Conservation (phyloP, 37 sponge, comb jelly and placozoan species). For the Ephydatia muelleri region DNA sequence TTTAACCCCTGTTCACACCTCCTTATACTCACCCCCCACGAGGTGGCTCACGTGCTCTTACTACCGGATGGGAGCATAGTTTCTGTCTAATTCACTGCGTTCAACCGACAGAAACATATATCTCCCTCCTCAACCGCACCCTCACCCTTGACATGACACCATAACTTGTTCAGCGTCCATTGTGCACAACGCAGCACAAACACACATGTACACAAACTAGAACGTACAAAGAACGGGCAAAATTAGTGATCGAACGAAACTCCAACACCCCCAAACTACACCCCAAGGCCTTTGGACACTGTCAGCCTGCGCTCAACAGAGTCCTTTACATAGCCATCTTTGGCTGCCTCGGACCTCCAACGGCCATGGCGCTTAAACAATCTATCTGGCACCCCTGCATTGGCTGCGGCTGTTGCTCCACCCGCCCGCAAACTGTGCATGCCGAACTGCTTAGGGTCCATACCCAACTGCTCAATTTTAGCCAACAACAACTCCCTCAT, state of each 20-base stretch:
- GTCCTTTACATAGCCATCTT: slow-evolving; percentile 1
- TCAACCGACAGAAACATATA: slow-evolving; percentile 1
- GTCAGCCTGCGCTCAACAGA: slow-evolving; percentile 1
- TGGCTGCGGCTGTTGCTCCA: too few relatives aligned
- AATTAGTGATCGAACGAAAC: not conserved
- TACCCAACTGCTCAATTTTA: too few relatives aligned
- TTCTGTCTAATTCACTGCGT: slow-evolving; percentile 1
- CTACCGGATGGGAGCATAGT: slow-evolving; percentile 1
- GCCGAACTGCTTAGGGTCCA: too few relatives aligned
- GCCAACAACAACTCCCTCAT: too few relatives aligned
- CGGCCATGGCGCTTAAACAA: too few relatives aligned
- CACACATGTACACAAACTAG: slow-evolving; percentile 1
- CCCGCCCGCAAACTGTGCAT: too few relatives aligned
- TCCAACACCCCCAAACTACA: not conserved
- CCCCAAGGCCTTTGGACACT: not conserved
- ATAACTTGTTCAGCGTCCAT: slow-evolving; percentile 1
- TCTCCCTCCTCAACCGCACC: not conserved
- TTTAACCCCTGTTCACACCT: slow-evolving; percentile 1
- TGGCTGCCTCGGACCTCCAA: too few relatives aligned
- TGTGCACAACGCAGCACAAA: not conserved
- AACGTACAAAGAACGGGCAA: not conserved
- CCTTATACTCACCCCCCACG: slow-evolving; percentile 1
- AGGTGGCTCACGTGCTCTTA: slow-evolving; percentile 1
- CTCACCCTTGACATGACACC: not conserved
- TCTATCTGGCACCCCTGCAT: too few relatives aligned